phyloP scores from a whole-genome alignment of 2,113 vertebrate genomes.

The Vulpes lagopus region DNA sequence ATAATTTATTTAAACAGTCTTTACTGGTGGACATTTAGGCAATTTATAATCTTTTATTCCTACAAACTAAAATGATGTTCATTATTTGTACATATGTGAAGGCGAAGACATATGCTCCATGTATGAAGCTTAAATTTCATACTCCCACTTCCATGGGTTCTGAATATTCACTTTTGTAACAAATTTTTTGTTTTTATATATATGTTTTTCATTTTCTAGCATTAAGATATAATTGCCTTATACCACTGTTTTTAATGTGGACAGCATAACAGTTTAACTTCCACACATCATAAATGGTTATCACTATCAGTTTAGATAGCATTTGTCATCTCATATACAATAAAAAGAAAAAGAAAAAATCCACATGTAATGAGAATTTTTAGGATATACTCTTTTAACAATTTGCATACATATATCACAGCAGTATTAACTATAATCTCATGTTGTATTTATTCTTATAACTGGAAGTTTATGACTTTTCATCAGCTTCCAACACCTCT shows the following conservation, averaged over 20 bases:
- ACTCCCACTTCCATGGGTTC: neutral
- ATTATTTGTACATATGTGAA: neutral
- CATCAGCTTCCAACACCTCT: neutral
- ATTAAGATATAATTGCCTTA: neutral
- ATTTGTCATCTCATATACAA: neutral
- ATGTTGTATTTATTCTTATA: neutral
- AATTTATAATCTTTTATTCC: neutral
- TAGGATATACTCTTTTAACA: neutral
- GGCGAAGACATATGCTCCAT: neutral
- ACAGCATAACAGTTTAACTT: neutral
- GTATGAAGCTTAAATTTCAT: neutral
- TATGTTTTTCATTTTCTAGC: neutral
- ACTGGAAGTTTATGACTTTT: neutral
- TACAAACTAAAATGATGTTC: neutral
- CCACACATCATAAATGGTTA: neutral
- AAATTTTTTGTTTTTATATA: neutral
- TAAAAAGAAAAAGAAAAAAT: neutral
- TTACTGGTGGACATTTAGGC: neutral
- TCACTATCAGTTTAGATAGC: neutral
- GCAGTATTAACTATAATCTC: neutral
- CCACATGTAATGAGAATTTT: neutral
- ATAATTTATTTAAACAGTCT: neutral
- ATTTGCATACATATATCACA: neutral
- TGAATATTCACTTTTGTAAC: neutral
- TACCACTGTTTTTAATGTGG: neutral